Evolutionary conservation across 2,888 invertebrate species (phyloP).

Genomic region (Cremastinae sp.): DNA sequence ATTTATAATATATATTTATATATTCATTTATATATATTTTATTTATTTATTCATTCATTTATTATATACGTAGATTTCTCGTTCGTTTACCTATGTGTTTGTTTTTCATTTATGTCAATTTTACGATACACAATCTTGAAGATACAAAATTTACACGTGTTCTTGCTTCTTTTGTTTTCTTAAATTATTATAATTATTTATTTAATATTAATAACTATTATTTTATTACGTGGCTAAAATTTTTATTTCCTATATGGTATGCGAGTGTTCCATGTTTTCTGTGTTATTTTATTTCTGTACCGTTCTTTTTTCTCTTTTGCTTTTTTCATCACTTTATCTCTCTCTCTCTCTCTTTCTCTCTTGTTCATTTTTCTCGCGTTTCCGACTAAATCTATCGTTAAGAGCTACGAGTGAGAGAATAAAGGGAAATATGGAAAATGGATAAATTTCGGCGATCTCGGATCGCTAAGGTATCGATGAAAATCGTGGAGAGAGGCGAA

Average conservation of each 20-base stretch:
- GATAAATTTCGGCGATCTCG: constrained; percentile 34
- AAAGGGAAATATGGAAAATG: constrained; percentile 13
- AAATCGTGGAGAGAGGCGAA: not conserved
- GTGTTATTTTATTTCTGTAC: constrained; percentile 23
- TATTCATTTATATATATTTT: constrained; percentile 53
- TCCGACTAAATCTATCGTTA: constrained; percentile 50
- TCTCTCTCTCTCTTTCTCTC: constrained; percentile 21
- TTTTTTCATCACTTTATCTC: constrained; percentile 15
- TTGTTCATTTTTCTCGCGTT: constrained; percentile 31
- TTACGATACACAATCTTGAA: constrained; percentile 76
- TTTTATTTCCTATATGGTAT: constrained; percentile 54
- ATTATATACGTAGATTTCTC: constrained; percentile 61
- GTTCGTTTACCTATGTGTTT: constrained; percentile 49
- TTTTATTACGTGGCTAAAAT: constrained; percentile 49
- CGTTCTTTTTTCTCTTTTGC: constrained; percentile 25
- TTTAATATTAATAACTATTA: constrained; percentile 18
- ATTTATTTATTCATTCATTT: constrained; percentile 7
- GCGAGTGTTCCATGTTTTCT: constrained; percentile 36
- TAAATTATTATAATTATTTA: constrained; percentile 25
- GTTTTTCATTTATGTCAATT: constrained; percentile 52
- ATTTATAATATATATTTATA: constrained; percentile 58
- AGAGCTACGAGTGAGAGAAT: constrained; percentile 24
- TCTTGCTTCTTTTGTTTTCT: constrained; percentile 36
- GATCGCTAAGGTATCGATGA: constrained; percentile 1
- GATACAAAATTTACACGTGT: constrained; percentile 77